Conservation (phyloP, 1,140 invertebrate species). For the Eumeta japonica region DNA sequence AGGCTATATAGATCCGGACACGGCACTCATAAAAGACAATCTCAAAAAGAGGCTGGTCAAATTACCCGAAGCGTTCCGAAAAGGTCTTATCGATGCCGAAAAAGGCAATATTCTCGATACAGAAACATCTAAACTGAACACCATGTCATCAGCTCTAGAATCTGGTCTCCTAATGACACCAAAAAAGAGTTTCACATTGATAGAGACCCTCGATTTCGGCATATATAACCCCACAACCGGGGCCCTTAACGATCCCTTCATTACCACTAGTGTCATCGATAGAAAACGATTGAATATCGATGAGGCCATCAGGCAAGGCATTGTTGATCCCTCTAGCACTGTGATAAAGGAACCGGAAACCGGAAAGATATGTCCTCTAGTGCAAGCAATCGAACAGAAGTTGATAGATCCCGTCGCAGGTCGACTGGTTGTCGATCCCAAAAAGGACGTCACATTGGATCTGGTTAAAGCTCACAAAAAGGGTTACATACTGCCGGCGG, state of each 20-base stretch:
- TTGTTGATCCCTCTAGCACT: conserved; percentile 82
- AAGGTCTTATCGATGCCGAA: conserved; percentile 83
- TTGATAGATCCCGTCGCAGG: conserved; percentile 75
- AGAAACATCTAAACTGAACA: conserved; percentile 75
- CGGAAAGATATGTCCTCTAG: conserved; percentile 72
- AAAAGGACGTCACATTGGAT: conserved; percentile 67
- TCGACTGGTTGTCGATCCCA: conserved; percentile 65
- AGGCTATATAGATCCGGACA: conserved; percentile 84
- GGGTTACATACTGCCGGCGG: conserved; percentile 83
- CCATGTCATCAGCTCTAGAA: conserved; percentile 73
- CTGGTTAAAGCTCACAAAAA: conserved; percentile 84
- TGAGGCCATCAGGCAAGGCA: conserved; percentile 73
- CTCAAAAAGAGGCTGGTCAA: conserved; percentile 79
- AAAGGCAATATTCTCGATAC: conserved; percentile 82
- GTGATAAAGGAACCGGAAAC: conserved; percentile 79
- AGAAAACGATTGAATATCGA: conserved; percentile 70
- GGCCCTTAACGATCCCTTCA: conserved; percentile 77
- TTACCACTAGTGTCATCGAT: conserved; percentile 66
- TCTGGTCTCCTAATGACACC: conserved; percentile 74
- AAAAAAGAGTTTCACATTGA: conserved; percentile 72
- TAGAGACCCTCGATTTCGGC: conserved; percentile 79
- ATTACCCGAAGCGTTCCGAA: conserved; percentile 80
- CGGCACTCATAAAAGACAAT: conserved; percentile 84
- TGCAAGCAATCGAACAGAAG: conserved; percentile 74
- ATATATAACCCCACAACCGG: conserved; percentile 81